A percentile compares a stretch with the other conserved stretches of the same genome.
These are phyloP conservation scores for Argyresthia goedartella DNA, from an alignment of 2,888 invertebrate genomes.

Conservation along the genomic window DNA sequence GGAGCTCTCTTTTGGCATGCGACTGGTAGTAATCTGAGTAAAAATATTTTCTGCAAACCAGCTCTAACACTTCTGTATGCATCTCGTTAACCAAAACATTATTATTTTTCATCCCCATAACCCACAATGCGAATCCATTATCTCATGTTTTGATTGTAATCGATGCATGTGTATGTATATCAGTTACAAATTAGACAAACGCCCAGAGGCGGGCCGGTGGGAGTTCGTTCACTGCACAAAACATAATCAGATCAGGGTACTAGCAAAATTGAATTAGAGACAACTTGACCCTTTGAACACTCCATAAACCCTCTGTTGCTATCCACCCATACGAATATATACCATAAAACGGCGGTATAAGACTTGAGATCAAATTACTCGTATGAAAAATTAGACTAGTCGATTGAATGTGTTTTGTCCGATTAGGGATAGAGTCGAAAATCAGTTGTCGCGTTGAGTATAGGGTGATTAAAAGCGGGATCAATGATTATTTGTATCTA, in stretches of 20 bases:
- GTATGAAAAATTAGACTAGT: not conserved
- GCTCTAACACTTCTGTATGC: too few relatives aligned
- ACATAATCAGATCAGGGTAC: conserved; percentile 57
- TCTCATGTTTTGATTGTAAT: too few relatives aligned
- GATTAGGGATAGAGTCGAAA: conserved; percentile 7
- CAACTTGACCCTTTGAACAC: conserved; percentile 44
- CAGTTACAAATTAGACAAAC: too few relatives aligned
- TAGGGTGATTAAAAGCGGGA: conserved; percentile 38
- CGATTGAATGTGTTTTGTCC: not conserved
- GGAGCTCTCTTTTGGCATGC: too few relatives aligned
- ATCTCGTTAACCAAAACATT: too few relatives aligned
- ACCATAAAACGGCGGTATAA: not conserved
- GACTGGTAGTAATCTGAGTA: too few relatives aligned
- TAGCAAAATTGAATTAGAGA: conserved; percentile 63
- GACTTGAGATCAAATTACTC: not conserved
- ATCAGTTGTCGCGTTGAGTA: conserved; percentile 11
- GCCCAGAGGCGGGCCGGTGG: too few relatives aligned
- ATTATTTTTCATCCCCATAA: too few relatives aligned
- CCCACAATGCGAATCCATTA: too few relatives aligned
- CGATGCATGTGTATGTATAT: too few relatives aligned
- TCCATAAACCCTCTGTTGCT: conserved; percentile 8
- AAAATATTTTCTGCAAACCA: too few relatives aligned
- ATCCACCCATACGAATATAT: not conserved
- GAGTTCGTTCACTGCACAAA: conserved; percentile 5
- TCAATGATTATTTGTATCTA: conserved; percentile 65